Conservation (phyloP, 2,113 vertebrate genomes). For the Rousettus leschenaultii region DNA sequence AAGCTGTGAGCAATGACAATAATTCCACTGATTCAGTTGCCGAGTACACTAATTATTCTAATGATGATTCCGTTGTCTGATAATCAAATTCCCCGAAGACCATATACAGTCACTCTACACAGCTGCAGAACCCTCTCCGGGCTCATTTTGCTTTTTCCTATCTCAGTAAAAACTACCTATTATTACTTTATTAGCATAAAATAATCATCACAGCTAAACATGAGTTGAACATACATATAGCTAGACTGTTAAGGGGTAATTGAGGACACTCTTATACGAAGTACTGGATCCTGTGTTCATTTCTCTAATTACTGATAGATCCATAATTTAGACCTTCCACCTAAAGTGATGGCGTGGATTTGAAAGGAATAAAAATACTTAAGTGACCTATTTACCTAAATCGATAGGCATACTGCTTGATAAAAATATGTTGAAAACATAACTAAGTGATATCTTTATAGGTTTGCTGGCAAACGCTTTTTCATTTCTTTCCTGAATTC, state of each 20-base stretch:
- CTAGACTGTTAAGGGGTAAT: constrained; percentile 32
- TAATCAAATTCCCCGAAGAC: constrained; percentile 57
- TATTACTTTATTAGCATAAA: constrained; percentile 71
- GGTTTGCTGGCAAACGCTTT: background rate
- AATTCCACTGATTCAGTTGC: constrained; percentile 58
- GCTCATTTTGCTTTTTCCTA: constrained; percentile 55
- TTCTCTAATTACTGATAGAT: background rate
- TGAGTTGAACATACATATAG: constrained; percentile 19
- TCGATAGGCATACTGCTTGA: background rate
- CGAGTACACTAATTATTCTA: constrained; percentile 64
- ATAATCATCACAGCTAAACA: constrained; percentile 52
- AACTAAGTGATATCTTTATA: background rate
- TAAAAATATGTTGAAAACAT: background rate
- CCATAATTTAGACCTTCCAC: background rate
- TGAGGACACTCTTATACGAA: background rate
- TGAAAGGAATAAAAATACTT: background rate
- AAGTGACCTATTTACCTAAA: background rate
- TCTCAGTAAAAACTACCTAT: constrained; percentile 48
- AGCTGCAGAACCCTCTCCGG: constrained; percentile 47
- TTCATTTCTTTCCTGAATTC: background rate
- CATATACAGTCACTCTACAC: constrained; percentile 41
- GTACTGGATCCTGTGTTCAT: background rate
- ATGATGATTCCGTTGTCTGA: constrained; percentile 60
- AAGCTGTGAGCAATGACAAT: constrained; percentile 63
- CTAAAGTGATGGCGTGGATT: background rate